Conservation (phyloP, 2,888 invertebrate genomes). For the Altica lythri region DNA sequence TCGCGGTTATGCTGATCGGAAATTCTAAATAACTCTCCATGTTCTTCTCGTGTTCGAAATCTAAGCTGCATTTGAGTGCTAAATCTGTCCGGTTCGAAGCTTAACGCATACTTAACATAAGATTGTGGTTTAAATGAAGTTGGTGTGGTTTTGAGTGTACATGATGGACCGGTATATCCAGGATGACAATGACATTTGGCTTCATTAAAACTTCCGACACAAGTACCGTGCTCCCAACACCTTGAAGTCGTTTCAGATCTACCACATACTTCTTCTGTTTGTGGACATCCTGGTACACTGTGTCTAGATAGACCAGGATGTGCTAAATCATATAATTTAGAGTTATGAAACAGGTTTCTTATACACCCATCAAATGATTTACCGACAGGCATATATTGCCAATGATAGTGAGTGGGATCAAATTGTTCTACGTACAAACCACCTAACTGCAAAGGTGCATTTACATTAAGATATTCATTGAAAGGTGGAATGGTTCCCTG, state of each 20-base stretch:
- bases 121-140: slow-evolving; percentile 93
- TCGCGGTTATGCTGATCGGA: slow-evolving; percentile 93
- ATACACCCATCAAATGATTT: slow-evolving; percentile 96
- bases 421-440: slow-evolving; percentile 86
- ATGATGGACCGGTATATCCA: slow-evolving; percentile 92
- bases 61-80: slow-evolving; percentile 91
- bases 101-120: slow-evolving; percentile 95
- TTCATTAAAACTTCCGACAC: slow-evolving; percentile 87
- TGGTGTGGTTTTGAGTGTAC: slow-evolving; percentile 83
- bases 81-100: slow-evolving; percentile 91
- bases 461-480: slow-evolving; percentile 94
- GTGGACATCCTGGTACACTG: slow-evolving; percentile 88
- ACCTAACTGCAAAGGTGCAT: slow-evolving; percentile 93
- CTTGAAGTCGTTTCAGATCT: slow-evolving; percentile 83
- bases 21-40: slow-evolving; percentile 91
- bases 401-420: slow-evolving; percentile 85
- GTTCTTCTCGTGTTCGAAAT: slow-evolving; percentile 91
- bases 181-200: slow-evolving; percentile 93
- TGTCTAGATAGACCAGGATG: slow-evolving; percentile 87
- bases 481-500: slow-evolving; percentile 90
- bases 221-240: slow-evolving; percentile 94
- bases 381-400: slow-evolving; percentile 89
- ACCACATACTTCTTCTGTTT: slow-evolving; percentile 90
- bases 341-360: slow-evolving; percentile 93
- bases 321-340: slow-evolving; percentile 92